Evolutionary conservation across 2,113 vertebrate species (phyloP).

Genomic region (Mohoua ochrocephala): DNA sequence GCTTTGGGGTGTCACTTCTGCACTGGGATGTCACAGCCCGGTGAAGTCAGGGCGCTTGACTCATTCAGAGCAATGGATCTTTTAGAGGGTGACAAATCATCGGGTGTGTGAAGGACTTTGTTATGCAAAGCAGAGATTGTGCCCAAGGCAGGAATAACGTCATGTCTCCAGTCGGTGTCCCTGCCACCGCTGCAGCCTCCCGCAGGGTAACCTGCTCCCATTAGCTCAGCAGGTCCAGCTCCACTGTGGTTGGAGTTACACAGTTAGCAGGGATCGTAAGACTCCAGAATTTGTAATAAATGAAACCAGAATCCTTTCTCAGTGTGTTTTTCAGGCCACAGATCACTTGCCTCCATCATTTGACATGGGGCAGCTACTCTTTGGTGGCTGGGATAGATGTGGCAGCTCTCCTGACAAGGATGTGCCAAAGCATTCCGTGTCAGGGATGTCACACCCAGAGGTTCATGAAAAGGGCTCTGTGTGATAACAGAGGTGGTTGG

Average conservation of each 20-base stretch:
- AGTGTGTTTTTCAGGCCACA: neutral
- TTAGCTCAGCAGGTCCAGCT: neutral
- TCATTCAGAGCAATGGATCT: neutral
- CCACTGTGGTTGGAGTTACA: neutral
- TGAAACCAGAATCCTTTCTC: neutral
- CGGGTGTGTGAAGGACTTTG: neutral
- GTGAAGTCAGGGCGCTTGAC: neutral
- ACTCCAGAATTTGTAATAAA: neutral
- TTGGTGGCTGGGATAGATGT: neutral
- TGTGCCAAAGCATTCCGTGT: accelerated
- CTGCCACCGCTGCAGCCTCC: neutral
- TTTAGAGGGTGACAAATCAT: neutral
- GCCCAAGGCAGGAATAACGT: neutral
- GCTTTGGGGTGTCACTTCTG: neutral
- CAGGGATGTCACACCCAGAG: neutral
- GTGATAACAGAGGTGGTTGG: neutral
- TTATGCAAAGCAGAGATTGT: neutral
- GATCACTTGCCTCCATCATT: neutral
- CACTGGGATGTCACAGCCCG: neutral
- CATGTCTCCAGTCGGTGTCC: neutral
- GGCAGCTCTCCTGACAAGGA: neutral
- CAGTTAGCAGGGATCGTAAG: neutral
- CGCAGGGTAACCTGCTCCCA: neutral
- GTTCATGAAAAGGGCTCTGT: neutral
- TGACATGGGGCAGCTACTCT: accelerated